Percentiles rank a stretch among this genome's conserved stretches.
These are phyloP conservation scores for Danio choprae DNA, from an alignment of 2,797 vertebrate species.

Conservation along the genomic window DNA sequence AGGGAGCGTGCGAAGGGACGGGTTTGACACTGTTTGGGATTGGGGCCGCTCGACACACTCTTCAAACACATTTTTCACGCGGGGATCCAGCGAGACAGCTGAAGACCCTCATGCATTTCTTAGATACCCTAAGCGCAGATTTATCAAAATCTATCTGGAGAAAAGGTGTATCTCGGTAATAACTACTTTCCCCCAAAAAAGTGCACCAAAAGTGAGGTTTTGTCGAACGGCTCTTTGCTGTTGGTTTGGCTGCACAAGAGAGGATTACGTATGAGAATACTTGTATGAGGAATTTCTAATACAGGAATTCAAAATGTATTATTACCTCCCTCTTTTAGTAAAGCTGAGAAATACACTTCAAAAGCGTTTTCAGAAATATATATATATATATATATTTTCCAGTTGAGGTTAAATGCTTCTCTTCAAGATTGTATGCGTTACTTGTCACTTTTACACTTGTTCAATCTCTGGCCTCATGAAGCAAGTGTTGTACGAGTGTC, in stretches of 20 bases:
- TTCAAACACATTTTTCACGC: slow-evolving; percentile 79
- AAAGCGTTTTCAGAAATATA: slow-evolving; percentile 37
- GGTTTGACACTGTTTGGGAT: slow-evolving; percentile 85
- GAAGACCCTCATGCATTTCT: slow-evolving; percentile 71
- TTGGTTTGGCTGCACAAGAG: slow-evolving; percentile 49
- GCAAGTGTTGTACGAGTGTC: slow-evolving; percentile 10
- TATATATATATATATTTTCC: slow-evolving; percentile 5
- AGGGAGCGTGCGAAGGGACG: slow-evolving; percentile 60
- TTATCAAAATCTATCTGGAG: slow-evolving; percentile 79
- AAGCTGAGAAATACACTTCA: slow-evolving; percentile 24
- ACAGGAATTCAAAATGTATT: slow-evolving; percentile 38
- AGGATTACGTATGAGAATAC: slow-evolving; percentile 50
- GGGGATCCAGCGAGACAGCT: slow-evolving; percentile 68
- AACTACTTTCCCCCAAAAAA: slow-evolving; percentile 73
- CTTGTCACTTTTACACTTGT: slow-evolving; percentile 15
- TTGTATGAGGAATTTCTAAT: slow-evolving; percentile 50
- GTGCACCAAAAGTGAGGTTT: slow-evolving; percentile 58
- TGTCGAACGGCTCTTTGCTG: slow-evolving; percentile 38
- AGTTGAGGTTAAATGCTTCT: slow-evolving; percentile 26
- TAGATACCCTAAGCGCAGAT: slow-evolving; percentile 75
- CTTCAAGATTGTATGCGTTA: slow-evolving; percentile 15
- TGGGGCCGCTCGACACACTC: slow-evolving; percentile 74
- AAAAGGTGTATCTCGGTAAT: slow-evolving; percentile 73
- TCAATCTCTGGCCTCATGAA: slow-evolving; percentile 24
- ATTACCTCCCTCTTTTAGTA: slow-evolving; percentile 30